A percentile compares a stretch with the other conserved stretches of the same genome.
phyloP scores from a whole-genome alignment of 1,140 invertebrate genomes.

The Solen grandis region DNA sequence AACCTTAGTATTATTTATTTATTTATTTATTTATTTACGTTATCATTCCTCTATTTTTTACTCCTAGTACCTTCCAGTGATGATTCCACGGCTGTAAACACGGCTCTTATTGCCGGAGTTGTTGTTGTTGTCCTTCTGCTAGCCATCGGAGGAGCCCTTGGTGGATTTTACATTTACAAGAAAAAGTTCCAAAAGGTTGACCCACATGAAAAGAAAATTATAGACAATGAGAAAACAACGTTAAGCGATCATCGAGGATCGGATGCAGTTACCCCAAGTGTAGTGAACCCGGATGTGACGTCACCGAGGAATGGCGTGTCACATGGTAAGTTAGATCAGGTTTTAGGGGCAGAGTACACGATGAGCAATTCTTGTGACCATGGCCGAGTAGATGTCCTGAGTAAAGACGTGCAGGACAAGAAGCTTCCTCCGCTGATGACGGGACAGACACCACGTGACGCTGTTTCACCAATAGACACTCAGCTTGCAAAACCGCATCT shows the following conservation, averaged over 20 bases:
- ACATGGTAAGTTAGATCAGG: slow-evolving; percentile 48
- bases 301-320: slow-evolving; percentile 28
- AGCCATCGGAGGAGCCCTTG: not conserved
- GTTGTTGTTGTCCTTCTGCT: not conserved
- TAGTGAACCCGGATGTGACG: slow-evolving; percentile 34
- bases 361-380: slow-evolving; percentile 44
- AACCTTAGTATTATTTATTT: too few relatives aligned
- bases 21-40: too few relatives aligned
- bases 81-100: too few relatives aligned
- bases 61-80: too few relatives aligned
- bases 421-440: slow-evolving; percentile 32
- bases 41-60: too few relatives aligned
- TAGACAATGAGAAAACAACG: slow-evolving; percentile 27
- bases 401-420: not conserved
- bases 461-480: slow-evolving; percentile 46
- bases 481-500: slow-evolving; percentile 37
- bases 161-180: not conserved
- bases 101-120: not conserved
- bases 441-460: slow-evolving; percentile 35
- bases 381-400: not conserved
- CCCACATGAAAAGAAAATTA: slow-evolving; percentile 29
- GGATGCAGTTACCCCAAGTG: slow-evolving; percentile 45
- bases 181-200: slow-evolving; percentile 51
- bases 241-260: not conserved
- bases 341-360: slow-evolving; percentile 51